A percentile compares a stretch with the other conserved stretches of the same genome.
phyloP scores from a whole-genome alignment of 37 sponge, comb jelly and placozoan genomes.

The Petrosia ficiformis region DNA sequence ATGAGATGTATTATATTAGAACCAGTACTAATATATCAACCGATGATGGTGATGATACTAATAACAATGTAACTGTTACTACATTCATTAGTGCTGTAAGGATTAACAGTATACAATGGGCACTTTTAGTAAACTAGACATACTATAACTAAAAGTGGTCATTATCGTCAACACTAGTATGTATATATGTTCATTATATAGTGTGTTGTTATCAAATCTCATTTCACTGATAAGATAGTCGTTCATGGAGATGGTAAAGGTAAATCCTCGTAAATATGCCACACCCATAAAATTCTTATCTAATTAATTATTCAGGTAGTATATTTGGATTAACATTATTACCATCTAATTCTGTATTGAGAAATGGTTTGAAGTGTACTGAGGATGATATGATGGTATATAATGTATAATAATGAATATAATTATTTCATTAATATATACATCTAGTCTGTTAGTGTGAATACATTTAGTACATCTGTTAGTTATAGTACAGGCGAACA shows the following conservation, averaged over 20 bases:
- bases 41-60: neutral
- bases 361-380: neutral
- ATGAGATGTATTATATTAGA: neutral
- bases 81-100: neutral
- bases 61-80: neutral
- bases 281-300: no score
- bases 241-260: neutral
- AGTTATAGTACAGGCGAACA: neutral
- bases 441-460: no score
- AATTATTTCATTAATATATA: no score
- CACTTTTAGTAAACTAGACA: no score
- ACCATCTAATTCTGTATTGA: neutral
- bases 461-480: neutral
- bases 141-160: no score
- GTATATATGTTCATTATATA: neutral
- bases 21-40: neutral
- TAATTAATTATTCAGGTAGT: neutral
- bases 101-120: neutral
- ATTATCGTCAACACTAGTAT: no score
- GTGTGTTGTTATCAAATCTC: neutral
- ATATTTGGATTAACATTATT: neutral
- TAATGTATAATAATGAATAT: no score
- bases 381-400: slow-evolving; percentile 1
- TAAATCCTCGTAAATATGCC: neutral
- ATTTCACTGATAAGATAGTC: neutral